Evolutionary conservation across 2,888 invertebrate species (phyloP).

Genomic region (Tinea semifulvella): DNA sequence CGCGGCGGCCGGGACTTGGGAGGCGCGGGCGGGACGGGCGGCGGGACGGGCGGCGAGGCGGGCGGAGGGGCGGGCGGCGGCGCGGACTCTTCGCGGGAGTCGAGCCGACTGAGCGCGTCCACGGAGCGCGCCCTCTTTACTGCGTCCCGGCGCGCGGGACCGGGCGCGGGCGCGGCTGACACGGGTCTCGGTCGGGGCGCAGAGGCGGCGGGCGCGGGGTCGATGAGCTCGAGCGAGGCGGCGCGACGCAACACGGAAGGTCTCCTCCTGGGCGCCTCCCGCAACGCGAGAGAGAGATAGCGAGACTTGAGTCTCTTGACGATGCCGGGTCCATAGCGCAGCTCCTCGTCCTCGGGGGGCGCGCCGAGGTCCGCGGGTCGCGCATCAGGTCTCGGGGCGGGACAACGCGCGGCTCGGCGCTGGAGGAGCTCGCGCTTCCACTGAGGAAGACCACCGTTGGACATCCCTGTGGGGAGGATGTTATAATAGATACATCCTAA

Average conservation of each 20-base stretch:
- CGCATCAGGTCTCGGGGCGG: constrained; percentile 32
- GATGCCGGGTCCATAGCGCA: constrained; percentile 91
- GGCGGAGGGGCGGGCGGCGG: constrained; percentile 31
- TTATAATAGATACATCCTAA: constrained; percentile 14
- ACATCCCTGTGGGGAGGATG: constrained; percentile 48
- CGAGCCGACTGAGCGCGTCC: constrained; percentile 79
- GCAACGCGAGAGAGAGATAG: constrained; percentile 84
- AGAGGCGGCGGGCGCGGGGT: constrained; percentile 69
- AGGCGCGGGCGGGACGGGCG: constrained; percentile 72
- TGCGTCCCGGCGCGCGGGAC: constrained; percentile 62
- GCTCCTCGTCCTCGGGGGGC: constrained; percentile 71
- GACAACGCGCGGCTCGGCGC: constrained; percentile 60
- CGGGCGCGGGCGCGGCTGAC: constrained; percentile 25
- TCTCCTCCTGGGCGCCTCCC: constrained; percentile 75
- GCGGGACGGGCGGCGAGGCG: constrained; percentile 73
- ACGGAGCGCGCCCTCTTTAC: constrained; percentile 89
- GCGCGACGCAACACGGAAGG: constrained; percentile 81
- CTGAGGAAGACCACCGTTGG: constrained; percentile 70
- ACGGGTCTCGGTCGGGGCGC: constrained; percentile 29
- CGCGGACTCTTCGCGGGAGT: constrained; percentile 64
- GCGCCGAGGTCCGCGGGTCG: constrained; percentile 33
- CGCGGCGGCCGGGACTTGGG: constrained; percentile 43
- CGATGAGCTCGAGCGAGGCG: constrained; percentile 83
- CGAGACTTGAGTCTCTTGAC: constrained; percentile 88
- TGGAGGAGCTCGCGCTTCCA: constrained; percentile 88